phyloP scores from a whole-genome alignment of 2,888 invertebrate genomes.

The Drosophila putrida region DNA sequence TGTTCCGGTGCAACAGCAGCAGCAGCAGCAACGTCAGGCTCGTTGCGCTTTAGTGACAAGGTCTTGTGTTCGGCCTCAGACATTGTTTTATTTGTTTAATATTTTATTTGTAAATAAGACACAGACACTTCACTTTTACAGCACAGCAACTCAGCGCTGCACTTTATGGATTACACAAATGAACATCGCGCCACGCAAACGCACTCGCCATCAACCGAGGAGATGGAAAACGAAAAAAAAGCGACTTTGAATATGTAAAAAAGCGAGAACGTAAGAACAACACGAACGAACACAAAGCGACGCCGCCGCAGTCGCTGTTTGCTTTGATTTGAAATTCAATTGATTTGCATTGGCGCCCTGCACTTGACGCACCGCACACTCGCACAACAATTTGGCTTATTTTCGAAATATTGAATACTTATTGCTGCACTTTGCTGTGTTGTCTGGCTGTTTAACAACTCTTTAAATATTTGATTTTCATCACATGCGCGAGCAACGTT shows the following conservation, averaged over 20 bases:
- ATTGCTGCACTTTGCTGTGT: constrained; percentile 35
- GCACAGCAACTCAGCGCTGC: constrained; percentile 26
- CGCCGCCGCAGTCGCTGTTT: constrained; percentile 61
- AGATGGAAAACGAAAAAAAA: constrained; percentile 23
- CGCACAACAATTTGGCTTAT: constrained; percentile 8
- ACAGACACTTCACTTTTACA: neutral
- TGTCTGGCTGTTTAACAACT: constrained; percentile 36
- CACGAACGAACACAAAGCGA: constrained; percentile 47
- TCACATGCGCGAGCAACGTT: constrained; percentile 51
- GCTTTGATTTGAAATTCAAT: constrained; percentile 66
- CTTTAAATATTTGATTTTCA: constrained; percentile 32
- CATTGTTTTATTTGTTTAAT: constrained; percentile 47
- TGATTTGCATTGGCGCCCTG: constrained; percentile 25
- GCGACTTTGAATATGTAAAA: constrained; percentile 59
- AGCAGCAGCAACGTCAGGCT: constrained; percentile 36
- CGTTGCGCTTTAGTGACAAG: constrained; percentile 64
- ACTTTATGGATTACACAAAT: constrained; percentile 34
- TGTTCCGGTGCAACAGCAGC: constrained; percentile 28
- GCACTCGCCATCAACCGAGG: constrained; percentile 42
- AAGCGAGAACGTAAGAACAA: constrained; percentile 47
- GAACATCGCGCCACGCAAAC: constrained; percentile 70
- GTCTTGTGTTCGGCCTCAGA: constrained; percentile 70
- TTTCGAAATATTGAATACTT: constrained; percentile 12
- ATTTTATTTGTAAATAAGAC: neutral
- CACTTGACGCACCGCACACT: constrained; percentile 33